Percentiles rank a stretch among this genome's conserved stretches.
phyloP scores from a whole-genome alignment of 2,113 vertebrate genomes.

The Misgurnus mizolepis region DNA sequence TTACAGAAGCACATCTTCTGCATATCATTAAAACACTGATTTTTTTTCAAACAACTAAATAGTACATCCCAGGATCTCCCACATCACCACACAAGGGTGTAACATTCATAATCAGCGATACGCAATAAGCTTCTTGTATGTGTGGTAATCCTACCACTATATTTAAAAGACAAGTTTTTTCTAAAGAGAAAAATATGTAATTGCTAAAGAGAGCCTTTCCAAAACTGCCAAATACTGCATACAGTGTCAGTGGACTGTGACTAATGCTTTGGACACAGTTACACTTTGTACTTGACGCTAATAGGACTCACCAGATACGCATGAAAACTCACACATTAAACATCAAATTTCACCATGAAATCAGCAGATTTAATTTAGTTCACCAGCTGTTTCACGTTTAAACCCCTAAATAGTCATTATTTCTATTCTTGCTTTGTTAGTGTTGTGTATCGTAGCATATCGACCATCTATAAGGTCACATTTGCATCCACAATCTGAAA shows the following conservation, averaged over 20 bases:
- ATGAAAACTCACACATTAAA: constrained; percentile 11
- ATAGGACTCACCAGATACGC: constrained; percentile 22
- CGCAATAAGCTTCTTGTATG: neutral
- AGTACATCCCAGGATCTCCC: too few relatives aligned
- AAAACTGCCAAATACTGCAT: neutral
- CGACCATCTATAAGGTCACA: constrained; percentile 35
- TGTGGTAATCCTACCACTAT: neutral
- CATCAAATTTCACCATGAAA: constrained; percentile 32
- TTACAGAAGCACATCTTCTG: neutral
- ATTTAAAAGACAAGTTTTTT: neutral
- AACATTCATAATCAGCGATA: neutral
- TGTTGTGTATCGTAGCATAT: neutral
- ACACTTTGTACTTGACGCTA: constrained; percentile 31
- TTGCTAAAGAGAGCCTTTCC: constrained; percentile 5
- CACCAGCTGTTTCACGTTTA: constrained; percentile 36
- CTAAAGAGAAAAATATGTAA: neutral
- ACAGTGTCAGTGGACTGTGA: constrained; percentile 23
- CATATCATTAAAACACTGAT: too few relatives aligned
- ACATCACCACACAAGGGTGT: too few relatives aligned
- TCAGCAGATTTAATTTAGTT: constrained; percentile 30
- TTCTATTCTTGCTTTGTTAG: constrained; percentile 23
- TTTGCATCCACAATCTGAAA: constrained; percentile 15
- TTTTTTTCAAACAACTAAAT: too few relatives aligned
- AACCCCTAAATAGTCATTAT: constrained; percentile 37
- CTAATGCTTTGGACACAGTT: constrained; percentile 39